These are phyloP conservation scores for Acanthurus leucopareius DNA, from an alignment of 2,797 vertebrate species.

Conservation along the genomic window DNA sequence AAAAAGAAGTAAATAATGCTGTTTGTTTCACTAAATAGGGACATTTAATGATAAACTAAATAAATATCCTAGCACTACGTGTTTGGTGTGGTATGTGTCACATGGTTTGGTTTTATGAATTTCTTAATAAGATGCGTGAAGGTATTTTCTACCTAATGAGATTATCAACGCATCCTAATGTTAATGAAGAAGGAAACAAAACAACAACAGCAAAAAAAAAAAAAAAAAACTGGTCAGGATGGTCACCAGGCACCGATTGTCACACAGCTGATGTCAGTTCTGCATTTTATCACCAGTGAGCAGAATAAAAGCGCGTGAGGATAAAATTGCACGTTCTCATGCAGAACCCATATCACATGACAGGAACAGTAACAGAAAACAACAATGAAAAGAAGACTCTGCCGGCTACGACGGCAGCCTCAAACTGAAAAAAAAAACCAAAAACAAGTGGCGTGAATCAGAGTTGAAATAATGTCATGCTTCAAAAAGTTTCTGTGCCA, in stretches of 20 bases:
- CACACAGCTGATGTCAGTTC: constrained; percentile 19
- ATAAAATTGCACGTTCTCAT: constrained; percentile 73
- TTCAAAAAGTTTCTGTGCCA: constrained; percentile 78
- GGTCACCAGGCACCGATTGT: constrained; percentile 45
- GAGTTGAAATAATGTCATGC: constrained; percentile 84
- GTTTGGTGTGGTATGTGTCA: constrained; percentile 74
- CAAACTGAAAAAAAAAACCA: constrained; percentile 66
- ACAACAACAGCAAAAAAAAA: constrained; percentile 44
- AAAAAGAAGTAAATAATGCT: constrained; percentile 38
- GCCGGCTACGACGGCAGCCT: constrained; percentile 70
- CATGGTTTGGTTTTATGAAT: constrained; percentile 59
- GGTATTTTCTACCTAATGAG: constrained; percentile 58
- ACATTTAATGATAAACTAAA: constrained; percentile 44
- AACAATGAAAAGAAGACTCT: constrained; percentile 72
- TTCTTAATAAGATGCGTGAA: constrained; percentile 66
- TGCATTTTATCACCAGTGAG: constrained; percentile 42
- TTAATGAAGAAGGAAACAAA: constrained; percentile 61
- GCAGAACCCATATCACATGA: constrained; percentile 82
- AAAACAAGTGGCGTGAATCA: constrained; percentile 76
- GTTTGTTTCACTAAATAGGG: constrained; percentile 47
- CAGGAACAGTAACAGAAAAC: constrained; percentile 67
- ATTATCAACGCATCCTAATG: constrained; percentile 72
- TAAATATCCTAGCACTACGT: constrained; percentile 54
- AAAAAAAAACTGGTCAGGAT: constrained; percentile 50
- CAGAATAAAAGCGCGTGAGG: constrained; percentile 20